Evolutionary conservation across 2,113 vertebrate genomes (phyloP).

Genomic region (Campylorhamphus procurvoides): DNA sequence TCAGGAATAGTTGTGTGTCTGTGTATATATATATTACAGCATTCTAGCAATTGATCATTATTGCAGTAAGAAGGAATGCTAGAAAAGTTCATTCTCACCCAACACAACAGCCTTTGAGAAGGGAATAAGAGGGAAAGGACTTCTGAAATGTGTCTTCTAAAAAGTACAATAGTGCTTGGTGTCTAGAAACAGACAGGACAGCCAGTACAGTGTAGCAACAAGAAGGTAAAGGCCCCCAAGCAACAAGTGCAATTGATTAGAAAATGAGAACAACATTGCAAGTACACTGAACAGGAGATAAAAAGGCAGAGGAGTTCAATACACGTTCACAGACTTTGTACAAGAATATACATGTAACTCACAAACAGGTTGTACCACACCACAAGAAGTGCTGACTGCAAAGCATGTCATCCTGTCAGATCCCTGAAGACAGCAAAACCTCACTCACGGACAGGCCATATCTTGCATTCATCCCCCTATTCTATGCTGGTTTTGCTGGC

Average conservation of each 20-base stretch:
- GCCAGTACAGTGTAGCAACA: background rate
- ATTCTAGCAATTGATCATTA: background rate
- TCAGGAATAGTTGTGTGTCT: background rate
- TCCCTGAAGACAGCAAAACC: background rate
- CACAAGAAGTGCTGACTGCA: background rate
- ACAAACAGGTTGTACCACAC: slow-evolving; percentile 30
- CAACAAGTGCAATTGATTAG: slow-evolving; percentile 26
- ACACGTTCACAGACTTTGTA: slow-evolving; percentile 29
- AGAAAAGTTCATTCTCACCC: background rate
- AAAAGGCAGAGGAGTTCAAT: slow-evolving; percentile 41
- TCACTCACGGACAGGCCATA: background rate
- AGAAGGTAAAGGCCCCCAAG: slow-evolving; percentile 4
- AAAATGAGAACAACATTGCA: slow-evolving; percentile 26
- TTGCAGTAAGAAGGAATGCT: background rate
- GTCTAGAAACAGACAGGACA: background rate
- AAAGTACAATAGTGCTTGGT: background rate
- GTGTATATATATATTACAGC: background rate
- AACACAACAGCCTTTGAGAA: background rate
- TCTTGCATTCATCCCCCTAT: background rate
- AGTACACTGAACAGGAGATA: background rate
- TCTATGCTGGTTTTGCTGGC: background rate
- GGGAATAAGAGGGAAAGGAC: background rate
- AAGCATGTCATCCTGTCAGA: background rate
- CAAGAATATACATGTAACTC: slow-evolving; percentile 49
- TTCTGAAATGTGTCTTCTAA: background rate